Conservation (phyloP, 2,113 vertebrate genomes). For the Loxodonta africana region DNA sequence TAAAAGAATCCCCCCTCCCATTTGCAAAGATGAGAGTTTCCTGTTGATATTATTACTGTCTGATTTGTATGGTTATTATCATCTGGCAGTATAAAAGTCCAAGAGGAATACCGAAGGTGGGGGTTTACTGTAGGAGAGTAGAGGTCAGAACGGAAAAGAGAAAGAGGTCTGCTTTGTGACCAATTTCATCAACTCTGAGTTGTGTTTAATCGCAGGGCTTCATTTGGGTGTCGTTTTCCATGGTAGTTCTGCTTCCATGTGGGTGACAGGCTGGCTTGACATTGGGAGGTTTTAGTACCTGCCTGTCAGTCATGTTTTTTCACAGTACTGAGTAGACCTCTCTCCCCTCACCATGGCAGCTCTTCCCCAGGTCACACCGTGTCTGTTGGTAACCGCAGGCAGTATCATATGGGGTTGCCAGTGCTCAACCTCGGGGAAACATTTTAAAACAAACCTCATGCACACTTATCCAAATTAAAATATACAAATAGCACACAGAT, state of each 20-base stretch:
- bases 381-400: background rate
- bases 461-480: background rate
- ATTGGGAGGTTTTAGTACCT: background rate
- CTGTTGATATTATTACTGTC: background rate
- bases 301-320: background rate
- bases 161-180: background rate
- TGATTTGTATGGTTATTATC: conserved; percentile 7
- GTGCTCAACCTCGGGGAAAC: background rate
- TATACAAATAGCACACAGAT: background rate
- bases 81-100: background rate
- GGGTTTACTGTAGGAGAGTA: background rate
- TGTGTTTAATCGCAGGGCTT: background rate
- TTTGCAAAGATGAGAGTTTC: conserved; percentile 35
- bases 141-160: background rate
- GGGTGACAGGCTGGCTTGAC: background rate
- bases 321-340: background rate
- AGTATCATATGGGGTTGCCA: background rate
- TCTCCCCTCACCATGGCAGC: fast-evolving
- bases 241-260: background rate
- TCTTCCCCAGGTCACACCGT: background rate
- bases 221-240: background rate
- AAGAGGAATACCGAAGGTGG: background rate
- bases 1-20: background rate
- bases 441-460: background rate
- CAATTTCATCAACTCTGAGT: background rate